A percentile compares a stretch with the other conserved stretches of the same genome.
phyloP scores from a whole-genome alignment of 2,888 invertebrate genomes.

The Drosophila pegasa region DNA sequence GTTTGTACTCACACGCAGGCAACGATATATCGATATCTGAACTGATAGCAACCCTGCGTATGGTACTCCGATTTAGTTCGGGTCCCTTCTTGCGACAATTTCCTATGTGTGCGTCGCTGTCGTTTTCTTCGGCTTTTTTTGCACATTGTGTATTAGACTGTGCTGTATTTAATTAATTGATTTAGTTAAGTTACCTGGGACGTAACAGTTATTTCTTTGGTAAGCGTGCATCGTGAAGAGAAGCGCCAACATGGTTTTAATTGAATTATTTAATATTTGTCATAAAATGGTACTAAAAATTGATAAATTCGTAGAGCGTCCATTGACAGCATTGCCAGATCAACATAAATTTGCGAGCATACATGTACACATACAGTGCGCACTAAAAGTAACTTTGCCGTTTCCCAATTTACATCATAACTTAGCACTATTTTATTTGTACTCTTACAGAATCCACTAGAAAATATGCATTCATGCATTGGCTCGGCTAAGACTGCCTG shows the following conservation, averaged over 20 bases:
- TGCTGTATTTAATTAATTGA: slow-evolving; percentile 17
- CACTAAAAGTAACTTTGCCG: slow-evolving; percentile 26
- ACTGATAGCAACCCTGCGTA: slow-evolving; percentile 7
- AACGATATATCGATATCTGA: slow-evolving; percentile 10
- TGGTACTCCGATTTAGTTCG: slow-evolving; percentile 20
- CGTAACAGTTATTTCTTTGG: slow-evolving; percentile 15
- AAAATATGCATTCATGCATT: slow-evolving; percentile 39
- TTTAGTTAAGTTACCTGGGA: slow-evolving; percentile 11
- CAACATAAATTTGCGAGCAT: slow-evolving; percentile 49
- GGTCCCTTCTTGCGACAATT: slow-evolving; percentile 22
- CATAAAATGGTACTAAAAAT: slow-evolving; percentile 25
- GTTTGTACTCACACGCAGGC: background rate
- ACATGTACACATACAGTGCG: slow-evolving; percentile 47
- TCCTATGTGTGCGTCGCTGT: slow-evolving; percentile 50
- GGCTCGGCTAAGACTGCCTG: background rate
- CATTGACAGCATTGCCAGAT: slow-evolving; percentile 57
- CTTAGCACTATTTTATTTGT: background rate
- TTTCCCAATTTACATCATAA: background rate
- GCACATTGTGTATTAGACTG: slow-evolving; percentile 45
- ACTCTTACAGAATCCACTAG: slow-evolving; percentile 8
- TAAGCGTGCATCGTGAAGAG: slow-evolving; percentile 12
- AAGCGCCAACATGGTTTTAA: background rate
- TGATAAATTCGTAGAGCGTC: slow-evolving; percentile 55
- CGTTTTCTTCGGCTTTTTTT: slow-evolving; percentile 57
- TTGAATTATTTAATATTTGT: slow-evolving; percentile 6